phyloP scores from a whole-genome alignment of 2,113 vertebrate genomes.

The Syngnathus floridae region DNA sequence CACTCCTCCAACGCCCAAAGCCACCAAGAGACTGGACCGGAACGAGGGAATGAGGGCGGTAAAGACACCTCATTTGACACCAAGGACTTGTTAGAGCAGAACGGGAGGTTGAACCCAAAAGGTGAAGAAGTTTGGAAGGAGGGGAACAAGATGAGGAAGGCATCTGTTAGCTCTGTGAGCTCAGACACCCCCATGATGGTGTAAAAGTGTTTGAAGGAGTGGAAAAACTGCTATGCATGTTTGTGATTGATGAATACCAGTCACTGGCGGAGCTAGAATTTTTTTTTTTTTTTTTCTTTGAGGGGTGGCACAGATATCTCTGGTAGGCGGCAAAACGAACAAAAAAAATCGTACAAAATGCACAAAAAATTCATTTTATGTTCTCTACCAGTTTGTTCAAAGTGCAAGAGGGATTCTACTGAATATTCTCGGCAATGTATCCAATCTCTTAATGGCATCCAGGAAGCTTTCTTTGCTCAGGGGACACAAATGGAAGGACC shows the following conservation, averaged over 20 bases:
- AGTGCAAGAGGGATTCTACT: neutral
- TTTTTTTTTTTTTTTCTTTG: too few relatives aligned
- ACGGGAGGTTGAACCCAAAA: conserved; percentile 81
- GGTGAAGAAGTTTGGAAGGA: conserved; percentile 66
- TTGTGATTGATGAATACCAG: neutral
- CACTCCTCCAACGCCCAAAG: conserved; percentile 84
- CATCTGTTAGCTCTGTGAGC: conserved; percentile 88
- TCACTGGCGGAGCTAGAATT: neutral
- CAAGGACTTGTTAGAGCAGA: conserved; percentile 76
- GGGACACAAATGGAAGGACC: conserved; percentile 30
- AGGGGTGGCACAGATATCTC: too few relatives aligned
- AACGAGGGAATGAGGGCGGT: conserved; percentile 20
- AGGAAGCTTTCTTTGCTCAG: conserved; percentile 15
- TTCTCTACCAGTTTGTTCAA: neutral
- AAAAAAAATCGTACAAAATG: too few relatives aligned
- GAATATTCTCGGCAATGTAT: neutral
- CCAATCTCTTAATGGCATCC: conserved; percentile 17
- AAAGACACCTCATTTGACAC: conserved; percentile 66
- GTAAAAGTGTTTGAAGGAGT: conserved; percentile 38
- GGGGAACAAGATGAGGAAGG: conserved; percentile 70
- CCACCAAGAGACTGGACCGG: conserved; percentile 61
- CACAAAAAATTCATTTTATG: too few relatives aligned
- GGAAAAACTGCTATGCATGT: neutral
- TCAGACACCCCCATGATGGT: conserved; percentile 93
- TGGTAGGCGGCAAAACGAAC: too few relatives aligned